phyloP scores from a whole-genome alignment of 2,797 vertebrate genomes.

The Poecilia gillii region DNA sequence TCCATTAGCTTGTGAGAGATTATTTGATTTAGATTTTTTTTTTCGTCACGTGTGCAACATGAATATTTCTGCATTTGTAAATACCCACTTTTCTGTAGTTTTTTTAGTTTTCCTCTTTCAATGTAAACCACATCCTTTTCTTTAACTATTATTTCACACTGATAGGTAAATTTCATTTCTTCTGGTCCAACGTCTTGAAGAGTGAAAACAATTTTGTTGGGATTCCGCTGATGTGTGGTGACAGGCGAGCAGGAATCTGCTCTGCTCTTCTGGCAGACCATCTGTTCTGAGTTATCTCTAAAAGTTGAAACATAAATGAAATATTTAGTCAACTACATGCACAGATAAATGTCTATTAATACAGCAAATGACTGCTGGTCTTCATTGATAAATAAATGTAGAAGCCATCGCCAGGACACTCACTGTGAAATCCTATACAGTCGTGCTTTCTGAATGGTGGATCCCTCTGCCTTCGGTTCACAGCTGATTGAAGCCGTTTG shows the following conservation, averaged over 20 bases:
- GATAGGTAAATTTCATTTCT: constrained; percentile 5
- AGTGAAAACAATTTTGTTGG: constrained; percentile 26
- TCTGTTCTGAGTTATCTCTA: background rate
- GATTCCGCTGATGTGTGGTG: background rate
- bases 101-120: fast-evolving
- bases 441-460: background rate
- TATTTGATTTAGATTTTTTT: no score
- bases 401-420: background rate
- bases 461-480: background rate
- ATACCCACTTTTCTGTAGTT: constrained; percentile 26
- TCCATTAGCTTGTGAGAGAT: no score
- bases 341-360: background rate
- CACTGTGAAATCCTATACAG: background rate
- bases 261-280: background rate
- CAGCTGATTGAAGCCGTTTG: constrained; percentile 21
- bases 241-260: background rate
- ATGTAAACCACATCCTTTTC: fast-evolving
- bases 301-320: background rate
- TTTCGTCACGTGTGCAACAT: background rate
- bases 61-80: background rate
- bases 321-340: background rate
- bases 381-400: background rate
- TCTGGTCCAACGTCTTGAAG: constrained; percentile 9
- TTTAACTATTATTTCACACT: constrained; percentile 37
- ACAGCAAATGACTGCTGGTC: background rate